phyloP scores from a whole-genome alignment of 2,888 invertebrate genomes.

The Athalia rosae region DNA sequence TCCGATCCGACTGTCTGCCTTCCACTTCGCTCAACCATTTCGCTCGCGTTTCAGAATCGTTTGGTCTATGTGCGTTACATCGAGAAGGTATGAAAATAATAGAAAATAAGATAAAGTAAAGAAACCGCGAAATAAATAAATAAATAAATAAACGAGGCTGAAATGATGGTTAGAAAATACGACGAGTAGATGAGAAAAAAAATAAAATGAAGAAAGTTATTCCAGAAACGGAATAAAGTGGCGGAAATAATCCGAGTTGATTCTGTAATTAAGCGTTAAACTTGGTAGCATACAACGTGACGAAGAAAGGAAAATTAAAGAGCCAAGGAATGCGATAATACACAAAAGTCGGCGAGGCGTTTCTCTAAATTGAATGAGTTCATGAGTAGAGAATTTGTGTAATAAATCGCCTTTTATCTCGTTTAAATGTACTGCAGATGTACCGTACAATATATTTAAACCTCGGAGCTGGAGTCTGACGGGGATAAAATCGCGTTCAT shows the following conservation, averaged over 20 bases:
- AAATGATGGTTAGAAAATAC: not conserved
- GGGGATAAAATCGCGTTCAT: not conserved
- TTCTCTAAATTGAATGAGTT: too few relatives aligned
- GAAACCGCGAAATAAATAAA: not conserved
- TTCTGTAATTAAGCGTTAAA: too few relatives aligned
- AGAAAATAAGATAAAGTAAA: too few relatives aligned
- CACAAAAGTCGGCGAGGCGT: too few relatives aligned
- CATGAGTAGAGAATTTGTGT: too few relatives aligned
- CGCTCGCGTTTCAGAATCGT: not conserved
- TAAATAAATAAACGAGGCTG: not conserved
- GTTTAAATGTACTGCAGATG: not conserved
- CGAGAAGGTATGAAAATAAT: too few relatives aligned
- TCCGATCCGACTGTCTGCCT: conserved; percentile 14
- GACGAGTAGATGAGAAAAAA: not conserved
- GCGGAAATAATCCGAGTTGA: too few relatives aligned
- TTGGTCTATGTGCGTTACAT: not conserved
- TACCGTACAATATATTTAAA: not conserved
- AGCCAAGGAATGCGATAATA: too few relatives aligned
- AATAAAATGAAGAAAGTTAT: not conserved
- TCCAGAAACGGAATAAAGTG: not conserved
- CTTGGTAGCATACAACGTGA: too few relatives aligned
- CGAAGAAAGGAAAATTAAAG: too few relatives aligned
- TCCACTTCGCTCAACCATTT: conserved; percentile 14
- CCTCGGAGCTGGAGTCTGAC: not conserved
- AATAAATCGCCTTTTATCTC: too few relatives aligned